Conservation (phyloP, 2,888 invertebrate genomes). For the Pandemis cinnamomeana region DNA sequence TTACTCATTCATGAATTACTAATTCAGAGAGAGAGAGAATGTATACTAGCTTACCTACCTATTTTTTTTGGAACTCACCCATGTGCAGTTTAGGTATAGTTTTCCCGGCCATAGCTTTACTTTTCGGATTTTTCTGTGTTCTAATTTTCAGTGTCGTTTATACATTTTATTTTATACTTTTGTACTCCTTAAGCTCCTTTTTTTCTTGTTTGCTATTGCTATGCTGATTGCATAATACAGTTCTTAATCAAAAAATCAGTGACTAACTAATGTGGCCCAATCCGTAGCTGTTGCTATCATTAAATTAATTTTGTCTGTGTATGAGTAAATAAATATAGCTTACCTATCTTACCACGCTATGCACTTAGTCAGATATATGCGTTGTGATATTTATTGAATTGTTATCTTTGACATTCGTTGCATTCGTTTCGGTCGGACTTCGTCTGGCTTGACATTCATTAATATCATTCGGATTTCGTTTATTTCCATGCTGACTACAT, state of each 20-base stretch:
- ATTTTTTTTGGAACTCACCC: no score
- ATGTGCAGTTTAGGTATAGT: no score
- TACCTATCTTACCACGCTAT: constrained; percentile 23
- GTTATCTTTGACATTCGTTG: constrained; percentile 11
- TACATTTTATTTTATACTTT: no score
- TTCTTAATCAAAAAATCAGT: not conserved
- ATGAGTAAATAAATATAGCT: constrained; percentile 17
- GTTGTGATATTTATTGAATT: constrained; percentile 1
- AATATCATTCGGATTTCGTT: not conserved
- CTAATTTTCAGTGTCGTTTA: not conserved
- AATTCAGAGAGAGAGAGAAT: no score
- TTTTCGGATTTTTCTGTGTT: not conserved
- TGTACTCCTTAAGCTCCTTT: no score
- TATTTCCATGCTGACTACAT: not conserved
- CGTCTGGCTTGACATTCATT: constrained; percentile 16
- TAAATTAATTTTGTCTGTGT: constrained; percentile 1
- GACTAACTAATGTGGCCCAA: not conserved
- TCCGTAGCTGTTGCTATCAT: not conserved
- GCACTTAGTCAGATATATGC: constrained; percentile 27
- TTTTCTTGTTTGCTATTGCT: not conserved
- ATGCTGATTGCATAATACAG: not conserved
- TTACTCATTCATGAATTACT: no score
- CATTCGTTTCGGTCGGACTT: constrained; percentile 1
- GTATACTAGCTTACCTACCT: no score
- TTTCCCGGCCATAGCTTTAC: no score